phyloP scores from a whole-genome alignment of 2,888 invertebrate species.

The Caradrina kadenii region DNA sequence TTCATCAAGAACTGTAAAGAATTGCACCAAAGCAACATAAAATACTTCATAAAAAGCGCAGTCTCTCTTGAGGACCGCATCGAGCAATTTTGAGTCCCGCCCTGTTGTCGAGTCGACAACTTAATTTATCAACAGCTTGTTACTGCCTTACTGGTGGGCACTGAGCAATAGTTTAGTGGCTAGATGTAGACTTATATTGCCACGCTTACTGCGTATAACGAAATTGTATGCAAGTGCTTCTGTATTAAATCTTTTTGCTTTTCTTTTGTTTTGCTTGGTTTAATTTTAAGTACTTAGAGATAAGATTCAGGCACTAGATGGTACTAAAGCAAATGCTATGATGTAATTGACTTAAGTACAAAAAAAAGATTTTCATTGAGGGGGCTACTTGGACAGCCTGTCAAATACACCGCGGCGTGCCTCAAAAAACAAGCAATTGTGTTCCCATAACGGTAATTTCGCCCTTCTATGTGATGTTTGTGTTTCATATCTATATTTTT shows the following conservation, averaged over 20 bases:
- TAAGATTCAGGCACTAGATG: no score
- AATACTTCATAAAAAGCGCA: conserved; percentile 41
- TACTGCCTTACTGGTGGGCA: conserved; percentile 53
- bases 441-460: no score
- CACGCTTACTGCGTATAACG: conserved; percentile 18
- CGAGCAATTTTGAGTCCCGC: conserved; percentile 36
- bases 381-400: no score
- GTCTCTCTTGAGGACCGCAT: conserved; percentile 33
- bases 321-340: no score
- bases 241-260: conserved; percentile 16
- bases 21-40: conserved; percentile 10
- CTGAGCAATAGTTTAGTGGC: conserved; percentile 62
- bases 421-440: no score
- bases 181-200: conserved; percentile 60
- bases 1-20: not conserved
- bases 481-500: not conserved
- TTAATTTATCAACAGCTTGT: conserved; percentile 66
- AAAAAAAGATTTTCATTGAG: no score
- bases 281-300: not conserved
- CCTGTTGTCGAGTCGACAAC: conserved; percentile 52
- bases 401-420: no score
- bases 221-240: conserved; percentile 45
- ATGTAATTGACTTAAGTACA: no score
- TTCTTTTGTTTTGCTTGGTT: not conserved
- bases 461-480: no score